Base-by-base conservation (phyloP, 2,113 vertebrate species). In the Archocentrus centrarchus region DNA sequence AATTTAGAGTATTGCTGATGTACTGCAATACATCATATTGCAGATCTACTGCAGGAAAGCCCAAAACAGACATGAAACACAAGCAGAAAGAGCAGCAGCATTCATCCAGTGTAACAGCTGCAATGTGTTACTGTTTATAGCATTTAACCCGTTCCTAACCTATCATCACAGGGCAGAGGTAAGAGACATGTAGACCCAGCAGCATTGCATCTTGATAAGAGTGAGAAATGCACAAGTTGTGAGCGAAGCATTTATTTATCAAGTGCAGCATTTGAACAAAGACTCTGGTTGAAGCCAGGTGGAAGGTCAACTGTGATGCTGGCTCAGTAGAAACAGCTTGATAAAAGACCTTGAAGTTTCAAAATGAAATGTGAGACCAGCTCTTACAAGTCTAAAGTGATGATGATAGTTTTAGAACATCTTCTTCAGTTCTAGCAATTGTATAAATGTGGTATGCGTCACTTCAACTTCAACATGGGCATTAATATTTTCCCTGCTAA, bases 51-150 rank as follows among this genome's bases (percentile, higher is more conserved):
- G 1, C 47, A 2, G 63, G 6, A 1, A 18, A 32, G 8, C 62
- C 5, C 5, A 35, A 63, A 0, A 50, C 50, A 57, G 18, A 24
- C 24, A 50, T 47, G 50, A 62, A 84, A 4, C 32, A 55, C n/a
- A 35, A 39, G 18, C 7, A 66, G 50, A 58, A 30, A 3, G 3
- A 35, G 75, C 22, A 57, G 32, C 39, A 47, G 68, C 27, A 73
- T 35, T 11, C 11, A 27, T 39, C 62, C 83, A 82, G 41, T 1
- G 2, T 39, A 41, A 20, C 7, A 44, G 11, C 11, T 5, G 3
- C 13, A 11, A 27, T 59, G 32, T 79, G 77, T 66, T 64, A 70
- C 13, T 77, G 32, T 66, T 75, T 79, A 81, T 18, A 8, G 6
- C 22, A 13, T 73, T 59, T 17, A 58, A 77, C 39, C n/a, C 50